Conservation (phyloP, 2,113 vertebrate genomes). For the Peucedramus taeniatus region DNA sequence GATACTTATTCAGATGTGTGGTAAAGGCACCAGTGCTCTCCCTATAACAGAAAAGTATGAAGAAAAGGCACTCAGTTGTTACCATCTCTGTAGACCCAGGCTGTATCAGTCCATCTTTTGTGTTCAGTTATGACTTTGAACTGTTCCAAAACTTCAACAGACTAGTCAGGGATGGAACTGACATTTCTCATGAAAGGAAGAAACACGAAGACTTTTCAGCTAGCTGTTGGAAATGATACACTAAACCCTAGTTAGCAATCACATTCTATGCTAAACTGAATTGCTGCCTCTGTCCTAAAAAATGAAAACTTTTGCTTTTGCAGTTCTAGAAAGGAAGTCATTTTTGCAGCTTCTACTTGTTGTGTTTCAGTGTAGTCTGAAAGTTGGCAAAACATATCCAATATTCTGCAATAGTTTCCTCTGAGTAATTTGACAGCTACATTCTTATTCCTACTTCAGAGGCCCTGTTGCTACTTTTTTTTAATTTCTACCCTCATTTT, state of each 20-base stretch:
- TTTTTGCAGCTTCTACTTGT: not conserved
- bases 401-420: not conserved
- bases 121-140: not conserved
- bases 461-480: not conserved
- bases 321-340: not conserved
- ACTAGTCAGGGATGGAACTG: not conserved
- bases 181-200: not conserved
- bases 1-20: not conserved
- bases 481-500: not conserved
- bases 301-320: not conserved
- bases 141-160: not conserved
- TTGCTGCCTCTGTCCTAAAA: not conserved
- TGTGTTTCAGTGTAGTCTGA: not conserved
- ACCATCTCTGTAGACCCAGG: not conserved
- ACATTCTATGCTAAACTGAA: not conserved
- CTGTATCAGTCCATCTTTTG: not conserved
- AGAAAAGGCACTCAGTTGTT: not conserved
- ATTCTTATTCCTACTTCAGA: not conserved
- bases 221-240: not conserved
- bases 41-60: not conserved
- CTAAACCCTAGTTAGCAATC: not conserved
- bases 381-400: not conserved
- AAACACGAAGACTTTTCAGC: not conserved
- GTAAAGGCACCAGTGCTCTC: not conserved
- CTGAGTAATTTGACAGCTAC: not conserved